A percentile compares a stretch with the other conserved stretches of the same genome.
phyloP scores from a whole-genome alignment of 2,888 invertebrate genomes.

The Phania funesta region DNA sequence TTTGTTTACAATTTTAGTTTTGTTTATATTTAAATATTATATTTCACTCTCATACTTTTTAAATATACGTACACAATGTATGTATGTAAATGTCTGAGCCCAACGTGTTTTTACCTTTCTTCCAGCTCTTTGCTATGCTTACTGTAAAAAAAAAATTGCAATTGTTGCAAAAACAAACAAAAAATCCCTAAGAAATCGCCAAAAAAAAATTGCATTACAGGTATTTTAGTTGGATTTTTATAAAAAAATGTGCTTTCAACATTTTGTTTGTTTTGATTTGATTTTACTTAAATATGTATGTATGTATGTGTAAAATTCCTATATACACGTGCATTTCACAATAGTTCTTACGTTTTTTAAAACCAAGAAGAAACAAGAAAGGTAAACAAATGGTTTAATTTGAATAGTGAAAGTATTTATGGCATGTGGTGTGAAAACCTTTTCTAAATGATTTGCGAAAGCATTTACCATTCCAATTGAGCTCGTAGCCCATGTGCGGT shows the following conservation, averaged over 20 bases:
- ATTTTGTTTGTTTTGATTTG: constrained; percentile 27
- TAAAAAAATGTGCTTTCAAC: background rate
- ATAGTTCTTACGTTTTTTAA: background rate
- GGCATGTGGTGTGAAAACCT: too few relatives aligned
- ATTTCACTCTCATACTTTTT: constrained; percentile 36
- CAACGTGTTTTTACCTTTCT: background rate
- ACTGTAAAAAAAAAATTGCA: too few relatives aligned
- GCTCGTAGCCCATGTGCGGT: too few relatives aligned
- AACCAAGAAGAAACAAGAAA: too few relatives aligned
- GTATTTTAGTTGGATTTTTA: constrained; percentile 5
- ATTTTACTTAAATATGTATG: constrained; percentile 7
- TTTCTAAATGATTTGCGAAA: too few relatives aligned
- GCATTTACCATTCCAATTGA: too few relatives aligned
- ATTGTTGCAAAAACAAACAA: too few relatives aligned
- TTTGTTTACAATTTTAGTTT: constrained; percentile 26
- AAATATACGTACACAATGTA: background rate
- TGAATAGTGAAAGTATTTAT: too few relatives aligned
- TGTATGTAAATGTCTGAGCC: too few relatives aligned
- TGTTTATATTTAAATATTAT: constrained; percentile 17
- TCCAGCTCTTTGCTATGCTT: background rate
- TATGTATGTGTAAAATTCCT: background rate
- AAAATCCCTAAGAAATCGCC: too few relatives aligned
- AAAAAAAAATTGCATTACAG: constrained; percentile 24
- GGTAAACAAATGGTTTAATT: too few relatives aligned
- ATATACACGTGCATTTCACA: background rate